phyloP scores from a whole-genome alignment of 2,113 vertebrate genomes.

The Marmota monax region DNA sequence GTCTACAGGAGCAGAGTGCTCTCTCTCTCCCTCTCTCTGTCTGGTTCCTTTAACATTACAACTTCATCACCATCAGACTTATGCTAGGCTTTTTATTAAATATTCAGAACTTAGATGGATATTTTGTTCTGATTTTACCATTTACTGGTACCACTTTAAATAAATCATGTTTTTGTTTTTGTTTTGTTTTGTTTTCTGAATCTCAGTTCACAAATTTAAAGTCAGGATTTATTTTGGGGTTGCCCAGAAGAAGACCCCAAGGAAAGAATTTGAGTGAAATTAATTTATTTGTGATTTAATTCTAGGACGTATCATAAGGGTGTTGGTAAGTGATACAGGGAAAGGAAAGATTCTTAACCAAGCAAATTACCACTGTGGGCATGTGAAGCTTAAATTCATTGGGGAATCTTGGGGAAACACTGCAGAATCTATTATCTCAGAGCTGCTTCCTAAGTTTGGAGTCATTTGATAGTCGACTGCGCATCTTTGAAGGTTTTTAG shows the following conservation, averaged over 20 bases:
- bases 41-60: not conserved
- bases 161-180: not conserved
- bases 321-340: not conserved
- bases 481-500: slow-evolving; percentile 9
- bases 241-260: not conserved
- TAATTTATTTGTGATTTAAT: slow-evolving; percentile 42
- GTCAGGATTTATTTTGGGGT: slow-evolving; percentile 23
- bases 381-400: not conserved
- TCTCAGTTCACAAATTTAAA: slow-evolving; percentile 22
- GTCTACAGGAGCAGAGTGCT: not conserved
- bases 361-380: not conserved
- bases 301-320: slow-evolving; percentile 8
- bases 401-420: not conserved
- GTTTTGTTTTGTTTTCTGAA: not conserved
- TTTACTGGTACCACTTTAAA: slow-evolving; percentile 15
- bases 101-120: not conserved
- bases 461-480: not conserved
- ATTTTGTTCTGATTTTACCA: slow-evolving; percentile 25
- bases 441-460: not conserved
- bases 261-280: slow-evolving; percentile 21
- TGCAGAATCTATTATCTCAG: not conserved
- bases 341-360: not conserved
- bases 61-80: not conserved
- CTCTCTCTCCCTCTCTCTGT: not conserved
- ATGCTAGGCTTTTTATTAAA: not conserved